A percentile compares a stretch with the other conserved stretches of the same genome.
Evolutionary conservation across 2,888 invertebrate species (phyloP).

Genomic region (Fragum sueziense): DNA sequence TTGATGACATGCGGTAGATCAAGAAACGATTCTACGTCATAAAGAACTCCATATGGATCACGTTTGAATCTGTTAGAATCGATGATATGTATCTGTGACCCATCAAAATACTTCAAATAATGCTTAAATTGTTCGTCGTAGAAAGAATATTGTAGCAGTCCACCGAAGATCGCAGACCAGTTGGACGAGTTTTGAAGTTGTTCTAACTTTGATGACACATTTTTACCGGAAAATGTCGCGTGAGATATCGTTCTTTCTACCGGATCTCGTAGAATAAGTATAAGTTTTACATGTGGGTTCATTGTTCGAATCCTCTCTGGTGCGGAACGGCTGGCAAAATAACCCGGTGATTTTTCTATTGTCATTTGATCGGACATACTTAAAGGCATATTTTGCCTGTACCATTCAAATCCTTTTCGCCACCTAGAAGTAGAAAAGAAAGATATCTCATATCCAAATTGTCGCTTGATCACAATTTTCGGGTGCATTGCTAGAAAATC

Average conservation of each 20-base stretch:
- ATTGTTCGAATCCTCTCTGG: constrained; percentile 96
- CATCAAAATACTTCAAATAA: too few species aligned
- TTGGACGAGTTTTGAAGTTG: too few species aligned
- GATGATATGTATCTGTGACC: too few species aligned
- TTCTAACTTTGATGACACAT: too few species aligned
- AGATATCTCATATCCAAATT: constrained; percentile 92
- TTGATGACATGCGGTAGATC: too few species aligned
- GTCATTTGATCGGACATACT: constrained; percentile 93
- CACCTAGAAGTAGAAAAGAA: constrained; percentile 97
- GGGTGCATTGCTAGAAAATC: constrained; percentile 81
- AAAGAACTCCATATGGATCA: too few species aligned
- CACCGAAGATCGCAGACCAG: too few species aligned
- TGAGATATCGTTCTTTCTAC: constrained; percentile 97
- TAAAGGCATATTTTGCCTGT: constrained; percentile 92
- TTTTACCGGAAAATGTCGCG: constrained; percentile 91
- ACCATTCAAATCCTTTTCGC: constrained; percentile 95
- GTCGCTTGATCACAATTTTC: constrained; percentile 94
- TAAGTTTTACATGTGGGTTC: constrained; percentile 93
- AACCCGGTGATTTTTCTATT: constrained; percentile 98
- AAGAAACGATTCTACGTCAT: too few species aligned
- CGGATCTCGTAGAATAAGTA: constrained; percentile 97
- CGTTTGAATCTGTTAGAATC: too few species aligned
- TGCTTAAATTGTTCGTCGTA: too few species aligned
- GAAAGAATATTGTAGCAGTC: too few species aligned
- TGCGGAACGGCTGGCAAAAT: constrained; percentile 96